Evolutionary conservation across 2,113 vertebrate species (phyloP).

Genomic region (Tupaia tana): DNA sequence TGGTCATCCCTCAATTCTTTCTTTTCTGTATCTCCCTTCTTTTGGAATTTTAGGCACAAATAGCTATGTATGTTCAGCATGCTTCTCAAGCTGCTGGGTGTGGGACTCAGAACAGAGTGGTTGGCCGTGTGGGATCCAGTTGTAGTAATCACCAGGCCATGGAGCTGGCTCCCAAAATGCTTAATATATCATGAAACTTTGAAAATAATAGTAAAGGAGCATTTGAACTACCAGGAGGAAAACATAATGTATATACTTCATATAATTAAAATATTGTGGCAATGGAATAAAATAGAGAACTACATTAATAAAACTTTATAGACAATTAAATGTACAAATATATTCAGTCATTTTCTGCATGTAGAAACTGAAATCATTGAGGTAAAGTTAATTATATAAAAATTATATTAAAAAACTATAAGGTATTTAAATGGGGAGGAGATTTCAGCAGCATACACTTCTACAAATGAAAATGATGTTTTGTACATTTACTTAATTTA

Average conservation of each 20-base stretch:
- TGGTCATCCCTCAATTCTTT: too few species aligned
- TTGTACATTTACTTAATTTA: not conserved
- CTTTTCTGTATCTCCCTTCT: too few species aligned
- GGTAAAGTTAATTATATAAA: not conserved
- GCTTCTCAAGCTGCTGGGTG: too few species aligned
- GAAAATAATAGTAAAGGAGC: not conserved
- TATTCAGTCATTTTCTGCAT: not conserved
- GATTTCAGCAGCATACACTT: not conserved
- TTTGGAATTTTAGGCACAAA: too few species aligned
- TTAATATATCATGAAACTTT: not conserved
- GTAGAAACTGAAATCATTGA: not conserved
- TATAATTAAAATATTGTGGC: not conserved
- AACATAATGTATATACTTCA: not conserved
- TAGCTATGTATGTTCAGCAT: too few species aligned
- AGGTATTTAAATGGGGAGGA: not conserved
- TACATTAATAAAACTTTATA: not conserved
- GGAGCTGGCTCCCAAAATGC: too few species aligned
- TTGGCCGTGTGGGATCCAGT: too few species aligned
- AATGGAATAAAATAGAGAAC: not conserved
- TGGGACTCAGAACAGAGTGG: too few species aligned
- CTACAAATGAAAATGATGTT: not conserved
- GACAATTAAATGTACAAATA: not conserved
- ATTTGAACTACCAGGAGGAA: too few species aligned
- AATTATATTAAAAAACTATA: not conserved
- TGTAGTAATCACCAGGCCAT: too few species aligned